Evolutionary conservation across 2,113 vertebrate species (phyloP), one percentile per base, ranked within the genome.

Genomic region (Oncorhynchus nerka): DNA sequence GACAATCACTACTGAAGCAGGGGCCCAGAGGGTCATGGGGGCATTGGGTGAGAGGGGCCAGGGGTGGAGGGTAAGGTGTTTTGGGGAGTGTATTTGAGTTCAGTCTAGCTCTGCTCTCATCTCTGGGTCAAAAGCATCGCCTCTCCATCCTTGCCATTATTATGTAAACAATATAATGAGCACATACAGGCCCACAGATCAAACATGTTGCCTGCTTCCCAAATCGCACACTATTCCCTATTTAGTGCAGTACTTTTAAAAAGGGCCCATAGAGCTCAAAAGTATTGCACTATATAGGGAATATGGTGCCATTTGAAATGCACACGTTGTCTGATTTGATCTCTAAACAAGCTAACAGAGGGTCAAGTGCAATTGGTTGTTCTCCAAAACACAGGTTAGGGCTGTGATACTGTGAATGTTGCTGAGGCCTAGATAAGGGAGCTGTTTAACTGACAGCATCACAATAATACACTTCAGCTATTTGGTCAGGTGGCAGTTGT

Each of bases 41-140:
- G 9, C 1, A 13, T 5, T 69, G 32, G 68, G 32, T 71, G 9
- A 66, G 49, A 64, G 51, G 8, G 55, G 24, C 68, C 67, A 15
- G 57, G 66, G 45, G 64, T 48, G 68, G 4, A 30, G 15, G 30
- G 71, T 59, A 16, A 59, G 2, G 74, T 24, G 70, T 73, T 19
- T 26, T 11, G 71, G 80, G 73, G 78, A 4, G 16, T 92, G 90
- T 91, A 86, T 92, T 91, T 92, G 85, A 82, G 80, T 91, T 89
- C 85, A 76, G 75, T 79, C 80, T 82, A 80, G 70, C 77, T 72
- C 66, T 49, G 70, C 68, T 91, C 61, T 20, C 28, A 70, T 90
- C 69, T 20, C 28, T 70, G 85, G 81, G 78, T 62, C 90, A 90
- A 87, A 88, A 86, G 85, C 81, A 70, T 82, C 78, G 71, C 73